Evolutionary conservation across 2,888 invertebrate species (phyloP), one percentile per base, ranked within the genome.

Genomic region (Balanococcus diminutus): DNA sequence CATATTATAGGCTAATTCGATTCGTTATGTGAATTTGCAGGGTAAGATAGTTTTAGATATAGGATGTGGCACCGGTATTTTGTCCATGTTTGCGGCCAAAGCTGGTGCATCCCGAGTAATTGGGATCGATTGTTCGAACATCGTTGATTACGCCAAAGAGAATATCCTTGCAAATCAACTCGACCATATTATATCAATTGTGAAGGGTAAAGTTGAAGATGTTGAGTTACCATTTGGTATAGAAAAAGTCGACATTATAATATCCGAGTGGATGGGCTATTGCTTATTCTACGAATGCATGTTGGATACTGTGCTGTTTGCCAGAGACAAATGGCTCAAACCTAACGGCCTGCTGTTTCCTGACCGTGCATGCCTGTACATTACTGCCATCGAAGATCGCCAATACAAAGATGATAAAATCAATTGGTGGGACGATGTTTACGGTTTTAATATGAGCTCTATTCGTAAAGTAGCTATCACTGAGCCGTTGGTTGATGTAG

Each of bases 351-450:
- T 94, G 93, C 88, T 88, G 36, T 89, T 89, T 86, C 89, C 89
- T 11, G 93, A 93, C 89, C 90, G 95, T 89, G 99, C 99, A 88
- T 97, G 97, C 0, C 91, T 99, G 67, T 99, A 96, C 90, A 94
- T 99, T 86, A 96, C 96, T 87, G 96, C 95, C 28, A 96, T 96
- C 87, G 96, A 97, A 90, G 99, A 99, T 90, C 93, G 99, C 25
- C 99, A 99, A 91, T 99, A 99, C 91, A 99, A 99, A 91, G 99
- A 99, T 89, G 99, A 99, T 91, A 99, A 99, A 91, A 99, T 99
- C 88, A 98, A 99, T 91, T 99, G 99, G 98, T 99, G 99, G 99
- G 98, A 99, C 89, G 97, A 97, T 91, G 99, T 99, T 1, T 99
- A 99, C 89, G 99, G 99, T 82, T 99, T 99, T 90, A 97, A 99